phyloP scores from a whole-genome alignment of 2,113 vertebrate species.

The Chlamydotis undulata region DNA sequence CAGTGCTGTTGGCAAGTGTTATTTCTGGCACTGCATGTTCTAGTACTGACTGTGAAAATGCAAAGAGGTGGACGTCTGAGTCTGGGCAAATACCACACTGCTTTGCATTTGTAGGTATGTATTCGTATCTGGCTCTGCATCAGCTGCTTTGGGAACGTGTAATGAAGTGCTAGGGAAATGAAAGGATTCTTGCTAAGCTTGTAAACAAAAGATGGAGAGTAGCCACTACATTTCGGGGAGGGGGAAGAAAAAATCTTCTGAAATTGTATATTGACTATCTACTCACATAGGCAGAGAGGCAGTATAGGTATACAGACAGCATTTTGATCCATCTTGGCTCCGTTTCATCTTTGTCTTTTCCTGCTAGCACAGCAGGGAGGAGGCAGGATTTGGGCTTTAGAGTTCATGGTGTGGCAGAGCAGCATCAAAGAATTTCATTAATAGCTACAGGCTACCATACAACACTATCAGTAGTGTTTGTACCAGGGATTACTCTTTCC shows the following conservation, averaged over 20 bases:
- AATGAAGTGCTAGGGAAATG: accelerated
- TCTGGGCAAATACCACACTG: neutral
- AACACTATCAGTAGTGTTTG: accelerated
- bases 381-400: neutral
- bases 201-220: neutral
- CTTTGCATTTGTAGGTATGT: neutral
- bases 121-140: neutral
- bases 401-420: neutral
- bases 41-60: neutral
- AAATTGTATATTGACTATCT: accelerated
- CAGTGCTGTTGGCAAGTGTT: neutral
- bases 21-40: neutral
- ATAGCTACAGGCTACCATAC: neutral
- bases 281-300: neutral
- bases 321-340: neutral
- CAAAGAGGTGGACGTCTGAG: neutral
- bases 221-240: neutral
- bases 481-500: neutral
- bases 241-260: neutral
- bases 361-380: neutral
- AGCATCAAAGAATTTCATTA: neutral
- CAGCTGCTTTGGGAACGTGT: accelerated
- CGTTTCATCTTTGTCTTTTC: neutral
- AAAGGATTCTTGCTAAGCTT: neutral
- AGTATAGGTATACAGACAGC: accelerated